phyloP scores from a whole-genome alignment of 2,113 vertebrate species.

The Paralichthys olivaceus region DNA sequence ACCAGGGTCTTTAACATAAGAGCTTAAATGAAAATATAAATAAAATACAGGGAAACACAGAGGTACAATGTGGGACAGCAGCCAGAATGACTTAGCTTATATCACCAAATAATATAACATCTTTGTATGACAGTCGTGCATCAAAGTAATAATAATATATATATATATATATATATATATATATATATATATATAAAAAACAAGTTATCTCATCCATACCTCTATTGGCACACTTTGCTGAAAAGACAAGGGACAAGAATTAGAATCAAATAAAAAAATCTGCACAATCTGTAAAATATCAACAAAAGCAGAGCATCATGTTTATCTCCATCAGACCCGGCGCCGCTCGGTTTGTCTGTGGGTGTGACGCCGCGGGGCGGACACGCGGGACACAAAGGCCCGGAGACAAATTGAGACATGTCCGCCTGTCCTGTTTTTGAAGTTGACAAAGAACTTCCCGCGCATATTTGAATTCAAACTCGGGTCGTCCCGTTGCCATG shows the following conservation, averaged over 20 bases:
- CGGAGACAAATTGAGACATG: not conserved
- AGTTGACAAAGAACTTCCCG: slow-evolving; percentile 66
- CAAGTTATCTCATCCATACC: slow-evolving; percentile 44
- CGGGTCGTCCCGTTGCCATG: slow-evolving; percentile 56
- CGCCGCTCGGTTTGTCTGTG: too few relatives aligned
- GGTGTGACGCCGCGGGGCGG: not conserved
- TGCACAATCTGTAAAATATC: not conserved
- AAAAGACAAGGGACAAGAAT: slow-evolving; percentile 10
- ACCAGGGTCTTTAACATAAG: too few relatives aligned
- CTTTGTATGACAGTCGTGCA: too few relatives aligned
- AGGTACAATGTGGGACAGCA: too few relatives aligned
- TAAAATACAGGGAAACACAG: too few relatives aligned
- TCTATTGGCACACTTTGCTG: slow-evolving; percentile 36
- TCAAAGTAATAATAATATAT: too few relatives aligned
- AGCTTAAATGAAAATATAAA: too few relatives aligned
- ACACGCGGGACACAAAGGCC: not conserved
- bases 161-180: too few relatives aligned
- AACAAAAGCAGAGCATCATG: too few relatives aligned
- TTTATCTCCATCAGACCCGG: too few relatives aligned
- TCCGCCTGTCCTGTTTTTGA: not conserved
- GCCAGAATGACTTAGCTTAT: not conserved
- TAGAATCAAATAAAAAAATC: not conserved
- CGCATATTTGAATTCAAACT: slow-evolving; percentile 86
- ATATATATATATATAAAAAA: not conserved
- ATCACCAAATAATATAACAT: too few relatives aligned